Conservation (phyloP, 2,113 vertebrate genomes). For the Pandion haliaetus region DNA sequence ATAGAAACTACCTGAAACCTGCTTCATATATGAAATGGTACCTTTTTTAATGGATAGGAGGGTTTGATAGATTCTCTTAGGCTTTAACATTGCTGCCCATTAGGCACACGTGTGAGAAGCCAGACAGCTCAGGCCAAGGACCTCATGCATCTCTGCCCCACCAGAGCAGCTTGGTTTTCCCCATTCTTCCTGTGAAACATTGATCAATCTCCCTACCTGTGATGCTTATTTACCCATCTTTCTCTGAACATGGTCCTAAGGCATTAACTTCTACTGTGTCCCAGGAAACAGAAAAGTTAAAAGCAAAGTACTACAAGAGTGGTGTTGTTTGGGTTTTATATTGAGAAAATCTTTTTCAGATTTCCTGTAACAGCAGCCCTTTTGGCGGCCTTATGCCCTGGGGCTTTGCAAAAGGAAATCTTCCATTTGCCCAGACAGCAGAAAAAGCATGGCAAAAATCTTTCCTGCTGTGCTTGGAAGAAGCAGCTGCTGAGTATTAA, state of each 20-base stretch:
- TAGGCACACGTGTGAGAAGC: not conserved
- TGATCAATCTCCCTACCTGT: not conserved
- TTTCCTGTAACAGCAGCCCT: not conserved
- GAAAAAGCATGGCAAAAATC: not conserved
- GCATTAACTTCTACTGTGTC: not conserved
- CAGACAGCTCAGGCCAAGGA: fast-evolving
- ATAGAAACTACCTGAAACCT: not conserved
- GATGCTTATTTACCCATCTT: not conserved
- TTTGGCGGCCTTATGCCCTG: not conserved
- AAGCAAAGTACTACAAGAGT: not conserved
- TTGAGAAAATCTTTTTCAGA: not conserved
- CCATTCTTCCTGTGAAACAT: not conserved
- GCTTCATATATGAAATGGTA: not conserved
- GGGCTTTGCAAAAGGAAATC: not conserved
- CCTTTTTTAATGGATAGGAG: not conserved
- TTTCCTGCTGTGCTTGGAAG: not conserved
- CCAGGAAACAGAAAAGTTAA: not conserved
- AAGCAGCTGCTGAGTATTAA: not conserved
- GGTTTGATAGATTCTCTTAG: not conserved
- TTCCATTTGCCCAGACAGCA: not conserved
- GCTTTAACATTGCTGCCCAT: not conserved
- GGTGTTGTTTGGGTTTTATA: not conserved
- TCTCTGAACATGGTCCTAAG: not conserved
- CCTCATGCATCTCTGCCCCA: not conserved
- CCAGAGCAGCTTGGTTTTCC: not conserved